These are phyloP conservation scores for Cinclus mexicanus DNA, from an alignment of 2,113 vertebrate species.

Conservation along the genomic window DNA sequence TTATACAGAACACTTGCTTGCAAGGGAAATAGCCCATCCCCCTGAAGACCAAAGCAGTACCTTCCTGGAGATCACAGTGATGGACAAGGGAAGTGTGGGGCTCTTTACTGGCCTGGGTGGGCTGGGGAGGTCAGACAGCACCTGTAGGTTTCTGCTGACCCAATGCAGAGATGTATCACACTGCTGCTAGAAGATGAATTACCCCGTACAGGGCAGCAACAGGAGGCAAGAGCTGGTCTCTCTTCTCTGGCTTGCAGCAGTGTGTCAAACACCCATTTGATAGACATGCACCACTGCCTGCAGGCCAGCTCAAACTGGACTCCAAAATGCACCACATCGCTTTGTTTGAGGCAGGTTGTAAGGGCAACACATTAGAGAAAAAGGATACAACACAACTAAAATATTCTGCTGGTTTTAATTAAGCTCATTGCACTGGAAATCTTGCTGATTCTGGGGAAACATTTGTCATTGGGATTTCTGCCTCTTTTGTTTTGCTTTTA, in stretches of 20 bases:
- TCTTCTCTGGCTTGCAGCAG: not conserved
- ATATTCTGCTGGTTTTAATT: conserved; percentile 34
- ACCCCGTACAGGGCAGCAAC: not conserved
- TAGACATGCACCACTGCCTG: not conserved
- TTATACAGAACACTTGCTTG: not conserved
- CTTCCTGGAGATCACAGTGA: not conserved
- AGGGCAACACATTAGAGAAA: not conserved
- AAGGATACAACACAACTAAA: not conserved
- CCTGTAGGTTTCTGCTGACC: not conserved
- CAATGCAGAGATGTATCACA: not conserved
- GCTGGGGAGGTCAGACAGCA: not conserved
- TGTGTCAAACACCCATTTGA: not conserved
- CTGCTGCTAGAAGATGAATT: not conserved
- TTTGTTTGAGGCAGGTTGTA: conserved; percentile 1
- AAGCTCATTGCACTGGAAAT: not conserved
- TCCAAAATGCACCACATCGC: not conserved
- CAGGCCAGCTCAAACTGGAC: not conserved
- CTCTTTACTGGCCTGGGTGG: not conserved
- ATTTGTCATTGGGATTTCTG: not conserved
- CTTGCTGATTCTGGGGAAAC: not conserved
- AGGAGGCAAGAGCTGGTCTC: not conserved
- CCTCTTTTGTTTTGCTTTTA: not conserved
- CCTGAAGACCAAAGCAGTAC: not conserved
- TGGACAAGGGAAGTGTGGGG: not conserved
- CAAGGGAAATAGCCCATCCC: not conserved